These are phyloP conservation scores for Perizoma affinitatum DNA, from an alignment of 2,888 invertebrate species.

Conservation along the genomic window DNA sequence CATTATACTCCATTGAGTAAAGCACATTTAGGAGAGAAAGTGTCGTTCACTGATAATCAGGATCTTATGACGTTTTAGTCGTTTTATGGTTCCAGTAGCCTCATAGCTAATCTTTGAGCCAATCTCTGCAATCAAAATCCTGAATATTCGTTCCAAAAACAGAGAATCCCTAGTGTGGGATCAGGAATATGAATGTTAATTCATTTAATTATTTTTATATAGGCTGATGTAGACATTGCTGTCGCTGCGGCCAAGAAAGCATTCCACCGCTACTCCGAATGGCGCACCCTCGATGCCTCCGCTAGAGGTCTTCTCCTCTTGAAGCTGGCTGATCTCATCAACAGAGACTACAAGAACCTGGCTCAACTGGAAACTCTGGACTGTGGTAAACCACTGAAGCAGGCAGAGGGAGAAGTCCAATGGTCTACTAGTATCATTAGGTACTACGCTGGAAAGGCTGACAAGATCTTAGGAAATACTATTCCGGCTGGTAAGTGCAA, in stretches of 20 bases:
- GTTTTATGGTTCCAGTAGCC: too few relatives aligned
- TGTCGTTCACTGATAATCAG: too few relatives aligned
- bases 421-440: conserved; percentile 86
- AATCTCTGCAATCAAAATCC: too few relatives aligned
- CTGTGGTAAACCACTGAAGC: conserved; percentile 93
- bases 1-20: too few relatives aligned
- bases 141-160: too few relatives aligned
- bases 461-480: conserved; percentile 91
- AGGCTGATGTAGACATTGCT: conserved; percentile 92
- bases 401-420: conserved; percentile 86
- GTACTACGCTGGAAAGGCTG: conserved; percentile 96
- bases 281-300: conserved; percentile 92
- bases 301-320: conserved; percentile 88
- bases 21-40: too few relatives aligned
- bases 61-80: too few relatives aligned
- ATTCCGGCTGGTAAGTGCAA: conserved; percentile 84
- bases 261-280: conserved; percentile 88
- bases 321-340: conserved; percentile 89
- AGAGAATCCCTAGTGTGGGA: too few relatives aligned
- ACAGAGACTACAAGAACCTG: conserved; percentile 87
- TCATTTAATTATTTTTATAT: conserved; percentile 6
- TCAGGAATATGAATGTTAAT: too few relatives aligned
- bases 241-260: conserved; percentile 91
- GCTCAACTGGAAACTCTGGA: conserved; percentile 96
- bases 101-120: too few relatives aligned